Base-by-base conservation (phyloP, 1,140 invertebrate genomes). In the Leptoteleia sp. region DNA sequence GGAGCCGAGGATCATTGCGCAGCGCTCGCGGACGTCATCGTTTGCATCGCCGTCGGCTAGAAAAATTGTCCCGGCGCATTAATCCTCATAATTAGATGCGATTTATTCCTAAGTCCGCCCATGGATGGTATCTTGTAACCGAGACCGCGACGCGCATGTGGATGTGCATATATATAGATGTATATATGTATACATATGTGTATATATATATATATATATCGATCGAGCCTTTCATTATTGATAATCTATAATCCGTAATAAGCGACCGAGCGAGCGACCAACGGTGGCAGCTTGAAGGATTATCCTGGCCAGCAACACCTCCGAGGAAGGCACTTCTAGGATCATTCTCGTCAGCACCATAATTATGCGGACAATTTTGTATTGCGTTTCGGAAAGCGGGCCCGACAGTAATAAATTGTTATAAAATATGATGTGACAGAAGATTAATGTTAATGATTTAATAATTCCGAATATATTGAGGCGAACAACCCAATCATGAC, bases 241-340 rank as follows among this genome's bases (percentile, higher is more conserved):
- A 88, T 88, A 88, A 88, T 88, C 86, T 85, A 85, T 88, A 88
- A 85, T 86, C 83, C 81, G 76, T 85, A 87, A 88, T 85, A 87
- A 87, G 78, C 79, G 57, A 38, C 48, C 79, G 71, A 67, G 48
- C 65, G 31, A 62, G 61, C 72, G 59, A 38, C 38, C 57, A 65
- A 83, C 84, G 68, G 83, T 84, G 85, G 84, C 85, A 87, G 83
- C 72, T 83, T 87, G 84, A 85, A 81, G 78, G 81, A 88, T 87
- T 79, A 79, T 75, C 70, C 48, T 16, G 45, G 35, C 43, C 13
- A 50, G 79, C 52, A 76, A 80, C 79, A 81, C 79, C 79, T 81
- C 50, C 25, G 64, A 61, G 61, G 72, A 76, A 70, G 47, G 71
- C 65, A 33, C 35, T 67, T 25, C 54, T 59, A 67, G 54, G 68